A percentile compares a stretch with the other conserved stretches of the same genome.
phyloP scores from a whole-genome alignment of 2,888 invertebrate genomes.

The Idaea dimidiata region DNA sequence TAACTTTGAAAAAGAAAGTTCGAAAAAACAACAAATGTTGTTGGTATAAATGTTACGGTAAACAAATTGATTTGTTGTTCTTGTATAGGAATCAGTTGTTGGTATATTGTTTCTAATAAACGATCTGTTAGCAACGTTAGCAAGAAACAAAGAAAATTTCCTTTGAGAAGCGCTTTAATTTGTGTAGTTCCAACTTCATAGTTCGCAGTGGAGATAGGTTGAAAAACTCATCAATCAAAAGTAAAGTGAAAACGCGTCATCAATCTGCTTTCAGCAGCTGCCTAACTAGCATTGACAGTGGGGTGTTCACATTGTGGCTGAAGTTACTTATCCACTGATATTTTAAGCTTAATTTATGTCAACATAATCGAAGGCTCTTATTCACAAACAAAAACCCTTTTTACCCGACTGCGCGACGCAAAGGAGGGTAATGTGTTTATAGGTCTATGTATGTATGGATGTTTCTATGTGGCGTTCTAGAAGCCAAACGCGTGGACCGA shows the following conservation, averaged over 20 bases:
- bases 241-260: slow-evolving; percentile 54
- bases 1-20: not conserved
- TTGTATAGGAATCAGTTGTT: slow-evolving; percentile 2
- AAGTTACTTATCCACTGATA: slow-evolving; percentile 6
- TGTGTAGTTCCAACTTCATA: slow-evolving; percentile 2
- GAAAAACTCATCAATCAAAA: slow-evolving; percentile 53
- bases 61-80: slow-evolving; percentile 4
- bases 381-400: too few relatives aligned
- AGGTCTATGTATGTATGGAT: too few relatives aligned
- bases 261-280: slow-evolving; percentile 55
- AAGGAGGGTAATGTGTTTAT: too few relatives aligned
- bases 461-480: too few relatives aligned
- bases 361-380: too few relatives aligned
- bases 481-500: too few relatives aligned
- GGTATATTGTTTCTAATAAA: slow-evolving; percentile 4
- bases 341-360: not conserved
- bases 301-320: slow-evolving; percentile 18
- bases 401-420: too few relatives aligned
- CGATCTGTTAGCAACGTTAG: slow-evolving; percentile 4
- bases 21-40: not conserved
- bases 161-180: slow-evolving; percentile 12
- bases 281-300: slow-evolving; percentile 11
- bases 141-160: slow-evolving; percentile 8
- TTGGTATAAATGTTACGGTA: not conserved
- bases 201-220: slow-evolving; percentile 25